These are phyloP conservation scores for Macroramphosus scolopax DNA, from an alignment of 2,797 vertebrate genomes.

Conservation along the genomic window DNA sequence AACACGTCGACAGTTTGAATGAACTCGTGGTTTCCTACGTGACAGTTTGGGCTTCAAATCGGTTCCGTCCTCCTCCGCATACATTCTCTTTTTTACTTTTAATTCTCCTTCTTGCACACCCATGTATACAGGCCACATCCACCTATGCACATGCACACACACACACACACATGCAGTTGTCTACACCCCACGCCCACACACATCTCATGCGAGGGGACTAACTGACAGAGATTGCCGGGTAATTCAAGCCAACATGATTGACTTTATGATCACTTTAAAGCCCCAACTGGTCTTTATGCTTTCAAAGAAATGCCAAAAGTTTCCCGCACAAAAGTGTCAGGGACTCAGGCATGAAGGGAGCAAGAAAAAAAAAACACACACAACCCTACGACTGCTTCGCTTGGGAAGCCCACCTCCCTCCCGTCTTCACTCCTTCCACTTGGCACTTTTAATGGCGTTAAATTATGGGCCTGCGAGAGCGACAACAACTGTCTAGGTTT, in stretches of 20 bases:
- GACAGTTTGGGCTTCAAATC: too few species aligned
- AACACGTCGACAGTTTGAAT: constrained; percentile 9
- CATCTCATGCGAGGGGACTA: constrained; percentile 82
- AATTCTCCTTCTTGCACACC: constrained; percentile 29
- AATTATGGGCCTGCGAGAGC: constrained; percentile 86
- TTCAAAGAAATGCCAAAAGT: constrained; percentile 91
- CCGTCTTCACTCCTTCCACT: constrained; percentile 56
- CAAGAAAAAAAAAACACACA: constrained; percentile 59
- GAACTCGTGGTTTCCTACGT: constrained; percentile 12
- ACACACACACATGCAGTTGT: constrained; percentile 12
- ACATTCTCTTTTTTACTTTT: too few species aligned
- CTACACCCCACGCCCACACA: constrained; percentile 49
- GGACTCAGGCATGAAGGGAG: constrained; percentile 79
- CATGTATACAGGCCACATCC: constrained; percentile 28
- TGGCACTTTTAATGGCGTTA: constrained; percentile 84
- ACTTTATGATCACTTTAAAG: constrained; percentile 92
- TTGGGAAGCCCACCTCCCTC: constrained; percentile 55
- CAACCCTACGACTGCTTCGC: constrained; percentile 51
- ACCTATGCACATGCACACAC: constrained; percentile 15
- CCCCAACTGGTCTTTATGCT: constrained; percentile 92
- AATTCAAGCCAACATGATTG: constrained; percentile 96
- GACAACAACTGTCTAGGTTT: constrained; percentile 84
- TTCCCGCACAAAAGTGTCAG: constrained; percentile 83
- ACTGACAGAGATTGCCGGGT: constrained; percentile 89
- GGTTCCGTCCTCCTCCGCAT: constrained; percentile 9